A percentile compares a stretch with the other conserved stretches of the same genome.
Evolutionary conservation across 2,888 invertebrate genomes (phyloP).

Genomic region (Drosophila parthenogenetica): DNA sequence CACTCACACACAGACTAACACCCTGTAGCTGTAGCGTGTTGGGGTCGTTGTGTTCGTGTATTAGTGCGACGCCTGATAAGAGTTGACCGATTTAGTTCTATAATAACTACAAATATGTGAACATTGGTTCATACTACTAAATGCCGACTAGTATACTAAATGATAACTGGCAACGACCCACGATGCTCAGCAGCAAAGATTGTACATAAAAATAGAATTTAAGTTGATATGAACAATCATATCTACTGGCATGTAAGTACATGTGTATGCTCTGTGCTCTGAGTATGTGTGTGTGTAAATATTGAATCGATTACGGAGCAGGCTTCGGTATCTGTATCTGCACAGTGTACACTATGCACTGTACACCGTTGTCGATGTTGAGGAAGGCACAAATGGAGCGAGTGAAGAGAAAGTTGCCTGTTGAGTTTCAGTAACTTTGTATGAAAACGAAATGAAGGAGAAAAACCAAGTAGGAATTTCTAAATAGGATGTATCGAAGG

Average conservation of each 20-base stretch:
- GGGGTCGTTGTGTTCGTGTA: constrained; percentile 15
- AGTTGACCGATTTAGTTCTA: constrained; percentile 71
- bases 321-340: constrained; percentile 14
- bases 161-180: constrained; percentile 53
- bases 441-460: constrained; percentile 4
- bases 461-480: background rate
- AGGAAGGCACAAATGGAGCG: constrained; percentile 29
- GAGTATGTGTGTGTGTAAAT: constrained; percentile 12
- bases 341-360: background rate
- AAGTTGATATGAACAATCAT: constrained; percentile 15
- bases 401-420: constrained; percentile 14
- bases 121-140: constrained; percentile 7
- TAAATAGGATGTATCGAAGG: background rate
- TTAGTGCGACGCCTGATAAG: constrained; percentile 57
- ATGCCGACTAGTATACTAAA: constrained; percentile 11
- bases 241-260: background rate
- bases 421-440: constrained; percentile 12
- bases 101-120: constrained; percentile 15
- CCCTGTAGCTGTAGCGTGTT: constrained; percentile 11
- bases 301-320: constrained; percentile 22
- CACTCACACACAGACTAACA: constrained; percentile 1
- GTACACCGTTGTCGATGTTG: constrained; percentile 21
- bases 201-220: constrained; percentile 15
- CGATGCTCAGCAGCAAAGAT: constrained; percentile 41
- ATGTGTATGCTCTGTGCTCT: constrained; percentile 3